phyloP scores from a whole-genome alignment of 2,113 vertebrate genomes.

The Rhynchopsitta pachyrhyncha region DNA sequence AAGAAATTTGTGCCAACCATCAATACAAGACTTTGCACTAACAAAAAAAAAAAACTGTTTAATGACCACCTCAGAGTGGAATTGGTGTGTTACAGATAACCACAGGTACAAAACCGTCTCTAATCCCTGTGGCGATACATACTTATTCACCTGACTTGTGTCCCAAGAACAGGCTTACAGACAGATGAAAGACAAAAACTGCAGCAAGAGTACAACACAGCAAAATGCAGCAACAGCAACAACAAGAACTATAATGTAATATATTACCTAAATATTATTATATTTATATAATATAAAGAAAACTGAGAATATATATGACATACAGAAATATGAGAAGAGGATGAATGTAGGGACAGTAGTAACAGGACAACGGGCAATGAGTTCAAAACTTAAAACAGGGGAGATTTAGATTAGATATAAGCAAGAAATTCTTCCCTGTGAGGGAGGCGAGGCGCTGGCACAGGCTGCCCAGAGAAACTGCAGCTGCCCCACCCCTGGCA shows the following conservation, averaged over 20 bases:
- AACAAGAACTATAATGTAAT: neutral
- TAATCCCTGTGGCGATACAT: too few relatives aligned
- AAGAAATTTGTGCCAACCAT: neutral
- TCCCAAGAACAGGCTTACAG: neutral
- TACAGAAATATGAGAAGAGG: neutral
- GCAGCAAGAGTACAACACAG: neutral
- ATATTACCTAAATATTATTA: neutral
- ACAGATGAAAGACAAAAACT: neutral
- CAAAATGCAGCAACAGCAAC: neutral
- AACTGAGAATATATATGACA: neutral
- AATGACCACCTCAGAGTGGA: neutral
- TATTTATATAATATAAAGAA: neutral
- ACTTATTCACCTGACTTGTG: neutral
- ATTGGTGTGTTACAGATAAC: accelerated
- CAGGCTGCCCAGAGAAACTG: neutral
- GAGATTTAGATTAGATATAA: neutral
- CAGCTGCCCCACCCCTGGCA: neutral
- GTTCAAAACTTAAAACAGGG: neutral
- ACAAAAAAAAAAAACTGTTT: neutral
- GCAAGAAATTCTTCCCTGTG: neutral
- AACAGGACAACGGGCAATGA: neutral
- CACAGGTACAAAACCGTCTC: accelerated
- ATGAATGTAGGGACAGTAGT: neutral
- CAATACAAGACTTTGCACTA: neutral
- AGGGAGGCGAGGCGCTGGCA: neutral